These are phyloP conservation scores for Rostratula benghalensis DNA, from an alignment of 2,113 vertebrate species.

Conservation along the genomic window DNA sequence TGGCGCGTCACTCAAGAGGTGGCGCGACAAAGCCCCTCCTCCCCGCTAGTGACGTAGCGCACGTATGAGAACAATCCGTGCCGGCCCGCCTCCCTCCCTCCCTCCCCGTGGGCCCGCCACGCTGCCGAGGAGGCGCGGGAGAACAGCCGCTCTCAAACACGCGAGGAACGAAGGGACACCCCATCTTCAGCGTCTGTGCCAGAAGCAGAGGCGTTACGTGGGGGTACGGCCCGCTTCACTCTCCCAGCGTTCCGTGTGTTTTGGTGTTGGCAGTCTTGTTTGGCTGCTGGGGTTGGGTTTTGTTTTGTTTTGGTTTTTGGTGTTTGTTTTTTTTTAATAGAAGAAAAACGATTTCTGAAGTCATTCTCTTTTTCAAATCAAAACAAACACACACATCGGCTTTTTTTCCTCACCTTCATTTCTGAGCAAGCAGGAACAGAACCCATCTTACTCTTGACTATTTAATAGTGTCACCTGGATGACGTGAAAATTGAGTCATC, in stretches of 20 bases:
- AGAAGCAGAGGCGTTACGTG: rapidly evolving
- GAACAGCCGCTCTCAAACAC: too few relatives aligned
- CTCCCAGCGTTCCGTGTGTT: rapidly evolving
- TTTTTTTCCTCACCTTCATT: neutral
- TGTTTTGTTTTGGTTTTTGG: neutral
- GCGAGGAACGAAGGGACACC: neutral
- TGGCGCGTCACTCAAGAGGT: neutral
- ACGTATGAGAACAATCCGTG: too few relatives aligned
- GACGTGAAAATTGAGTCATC: neutral
- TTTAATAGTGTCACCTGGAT: neutral
- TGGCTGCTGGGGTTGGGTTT: neutral
- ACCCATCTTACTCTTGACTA: neutral
- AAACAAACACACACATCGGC: neutral
- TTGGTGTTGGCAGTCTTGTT: neutral
- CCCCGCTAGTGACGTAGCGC: neutral
- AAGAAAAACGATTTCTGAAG: neutral
- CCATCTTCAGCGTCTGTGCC: rapidly evolving
- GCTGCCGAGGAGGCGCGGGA: neutral
- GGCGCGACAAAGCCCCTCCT: neutral
- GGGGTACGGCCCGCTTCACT: rapidly evolving
- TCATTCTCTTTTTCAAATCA: neutral
- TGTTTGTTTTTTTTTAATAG: too few relatives aligned
- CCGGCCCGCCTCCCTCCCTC: too few relatives aligned
- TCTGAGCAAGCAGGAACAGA: neutral
- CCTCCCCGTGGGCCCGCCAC: neutral